These are phyloP conservation scores for Pangasius larnaudii DNA, from an alignment of 2,797 vertebrate genomes.

Conservation along the genomic window DNA sequence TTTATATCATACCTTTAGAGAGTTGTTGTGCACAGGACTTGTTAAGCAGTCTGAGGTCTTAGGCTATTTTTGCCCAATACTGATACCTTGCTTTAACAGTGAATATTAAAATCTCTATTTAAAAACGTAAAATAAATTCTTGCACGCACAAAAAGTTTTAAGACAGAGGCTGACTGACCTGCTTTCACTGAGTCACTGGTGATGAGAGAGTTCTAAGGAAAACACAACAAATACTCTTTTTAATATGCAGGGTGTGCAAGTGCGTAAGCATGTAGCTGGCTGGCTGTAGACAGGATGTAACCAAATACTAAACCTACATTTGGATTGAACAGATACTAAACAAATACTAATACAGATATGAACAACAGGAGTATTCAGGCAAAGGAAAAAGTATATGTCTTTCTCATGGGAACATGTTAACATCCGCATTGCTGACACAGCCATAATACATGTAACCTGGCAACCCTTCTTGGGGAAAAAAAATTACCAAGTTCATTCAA, in stretches of 20 bases:
- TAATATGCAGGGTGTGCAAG: neutral
- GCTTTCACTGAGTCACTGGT: conserved; percentile 26
- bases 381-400: neutral
- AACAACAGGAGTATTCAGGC: neutral
- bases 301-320: neutral
- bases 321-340: neutral
- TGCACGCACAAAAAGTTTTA: neutral
- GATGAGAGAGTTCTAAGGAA: conserved; percentile 40
- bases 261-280: neutral
- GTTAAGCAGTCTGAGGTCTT: too few relatives aligned
- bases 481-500: neutral
- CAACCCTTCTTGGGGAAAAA: neutral
- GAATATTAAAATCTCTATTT: neutral
- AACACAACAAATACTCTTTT: neutral
- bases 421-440: neutral
- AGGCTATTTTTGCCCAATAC: neutral
- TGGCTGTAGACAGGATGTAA: neutral
- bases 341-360: neutral
- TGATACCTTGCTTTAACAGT: neutral
- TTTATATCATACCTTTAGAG: too few relatives aligned
- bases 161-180: conserved; percentile 30
- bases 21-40: too few relatives aligned
- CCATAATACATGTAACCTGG: neutral
- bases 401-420: neutral
- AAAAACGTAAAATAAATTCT: neutral